phyloP scores from a whole-genome alignment of 2,113 vertebrate species.

The Dinomys branickii region DNA sequence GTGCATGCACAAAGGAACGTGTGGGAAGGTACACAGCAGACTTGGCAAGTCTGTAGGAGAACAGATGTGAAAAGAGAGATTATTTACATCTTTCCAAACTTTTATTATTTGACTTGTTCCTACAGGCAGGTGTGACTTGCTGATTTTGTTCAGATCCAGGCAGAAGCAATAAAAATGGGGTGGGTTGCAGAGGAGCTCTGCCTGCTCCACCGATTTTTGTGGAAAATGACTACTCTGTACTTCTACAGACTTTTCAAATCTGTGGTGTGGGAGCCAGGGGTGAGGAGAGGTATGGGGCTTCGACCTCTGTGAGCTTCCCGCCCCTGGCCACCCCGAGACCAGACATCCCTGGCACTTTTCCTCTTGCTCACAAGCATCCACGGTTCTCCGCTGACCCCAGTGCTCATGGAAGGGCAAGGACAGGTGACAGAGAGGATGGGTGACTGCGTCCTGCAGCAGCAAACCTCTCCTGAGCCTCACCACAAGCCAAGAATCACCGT shows the following conservation, averaged over 20 bases:
- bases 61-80: neutral
- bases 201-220: accelerated
- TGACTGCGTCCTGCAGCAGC: accelerated
- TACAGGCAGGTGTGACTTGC: neutral
- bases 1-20: accelerated
- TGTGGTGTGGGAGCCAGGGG: neutral
- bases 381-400: neutral
- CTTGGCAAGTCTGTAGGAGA: neutral
- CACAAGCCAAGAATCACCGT: accelerated
- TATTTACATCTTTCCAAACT: neutral
- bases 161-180: neutral
- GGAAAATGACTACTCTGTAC: neutral
- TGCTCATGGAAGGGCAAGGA: neutral
- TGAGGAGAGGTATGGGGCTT: neutral
- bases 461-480: neutral
- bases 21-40: neutral
- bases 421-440: accelerated
- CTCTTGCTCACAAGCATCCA: neutral
- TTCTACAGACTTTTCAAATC: accelerated
- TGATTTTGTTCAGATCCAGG: neutral
- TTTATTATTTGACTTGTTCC: neutral
- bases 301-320: neutral
- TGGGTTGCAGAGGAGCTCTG: accelerated
- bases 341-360: accelerated
- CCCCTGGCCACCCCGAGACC: neutral